Evolutionary conservation across 2,797 vertebrate species (phyloP).

Genomic region (Tenualosa ilisha): DNA sequence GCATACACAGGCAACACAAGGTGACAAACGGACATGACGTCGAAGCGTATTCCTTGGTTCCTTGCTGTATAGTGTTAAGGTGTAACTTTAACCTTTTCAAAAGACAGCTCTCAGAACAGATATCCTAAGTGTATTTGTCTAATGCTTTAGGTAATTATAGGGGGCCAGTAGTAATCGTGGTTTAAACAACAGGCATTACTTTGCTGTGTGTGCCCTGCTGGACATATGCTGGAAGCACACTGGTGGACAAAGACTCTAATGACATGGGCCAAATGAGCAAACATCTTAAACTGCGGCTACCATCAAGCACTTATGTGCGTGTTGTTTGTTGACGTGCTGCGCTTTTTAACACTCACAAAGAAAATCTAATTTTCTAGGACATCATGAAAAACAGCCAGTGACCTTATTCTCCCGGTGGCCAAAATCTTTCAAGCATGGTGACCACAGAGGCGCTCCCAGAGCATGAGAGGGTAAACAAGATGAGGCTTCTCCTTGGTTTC

Average conservation of each 20-base stretch:
- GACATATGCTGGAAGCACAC: background rate
- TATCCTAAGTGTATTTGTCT: too few species aligned
- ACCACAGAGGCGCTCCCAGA: background rate
- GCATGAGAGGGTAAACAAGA: constrained; percentile 10
- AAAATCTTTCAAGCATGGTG: constrained; percentile 30
- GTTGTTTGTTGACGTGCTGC: background rate
- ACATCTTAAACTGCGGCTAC: background rate
- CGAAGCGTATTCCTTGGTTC: too few species aligned
- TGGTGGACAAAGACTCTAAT: background rate
- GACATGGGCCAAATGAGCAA: background rate
- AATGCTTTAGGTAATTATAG: background rate
- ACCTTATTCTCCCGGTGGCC: constrained; percentile 11
- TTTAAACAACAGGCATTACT: background rate
- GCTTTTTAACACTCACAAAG: background rate
- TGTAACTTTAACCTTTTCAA: too few species aligned
- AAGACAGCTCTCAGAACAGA: too few species aligned
- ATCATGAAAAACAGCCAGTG: constrained; percentile 27
- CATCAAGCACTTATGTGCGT: background rate
- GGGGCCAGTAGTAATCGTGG: background rate
- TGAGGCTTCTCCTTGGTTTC: background rate
- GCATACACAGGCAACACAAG: too few species aligned
- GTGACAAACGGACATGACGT: too few species aligned
- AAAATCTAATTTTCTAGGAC: background rate
- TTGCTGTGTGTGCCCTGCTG: background rate
- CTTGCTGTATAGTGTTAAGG: too few species aligned